Base-by-base conservation (phyloP, 2,888 invertebrate species). In the Serrognathus titanus region DNA sequence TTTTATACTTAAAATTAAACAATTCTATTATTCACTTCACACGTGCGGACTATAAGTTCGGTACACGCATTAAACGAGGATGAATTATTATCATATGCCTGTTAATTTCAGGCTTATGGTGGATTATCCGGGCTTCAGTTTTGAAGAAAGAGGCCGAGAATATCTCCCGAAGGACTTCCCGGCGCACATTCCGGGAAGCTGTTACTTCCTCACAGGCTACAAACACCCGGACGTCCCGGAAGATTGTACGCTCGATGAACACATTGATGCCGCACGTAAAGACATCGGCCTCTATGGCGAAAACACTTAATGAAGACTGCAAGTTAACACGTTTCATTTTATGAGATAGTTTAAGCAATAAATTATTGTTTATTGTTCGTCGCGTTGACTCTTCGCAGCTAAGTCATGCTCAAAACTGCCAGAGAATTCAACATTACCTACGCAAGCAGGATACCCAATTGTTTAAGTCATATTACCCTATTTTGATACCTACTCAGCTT, bases 151-250 rank as follows among this genome's bases (percentile, higher is more conserved):
- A 63, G 85, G 88, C 69, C 84, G 86, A 43, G 84, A 85, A 55
- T 90, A 87, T 77, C 83, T 94, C 66, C 94, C 94, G 8, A 89
- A 88, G 76, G 93, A 91, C 69, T 93, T 93, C 79, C 90, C 91
- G 45, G 81, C 85, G 67, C 84, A 88, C 70, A 86, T 87, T 55
- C 83, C 86, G 45, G 92, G 91, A 64, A 92, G 91, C 37, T 94
- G 94, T 74, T 86, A 94, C 79, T 95, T 94, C 77, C 82, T 94
- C 52, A 86, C 87, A 69, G 86, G 84, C 66, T 95, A 92, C 80
- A 82, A 82, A 59, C 89, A 93, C 75, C 86, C 87, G 0, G 82
- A 83, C 5, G 79, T 91, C 37, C 83, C 85, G 51, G 77, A 78
- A 6, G 79, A 78, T 3, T 80, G 83, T 38, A 77, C 87, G 1